These are phyloP conservation scores for Trematomus bernacchii DNA, from an alignment of 2,797 vertebrate species.

Conservation along the genomic window DNA sequence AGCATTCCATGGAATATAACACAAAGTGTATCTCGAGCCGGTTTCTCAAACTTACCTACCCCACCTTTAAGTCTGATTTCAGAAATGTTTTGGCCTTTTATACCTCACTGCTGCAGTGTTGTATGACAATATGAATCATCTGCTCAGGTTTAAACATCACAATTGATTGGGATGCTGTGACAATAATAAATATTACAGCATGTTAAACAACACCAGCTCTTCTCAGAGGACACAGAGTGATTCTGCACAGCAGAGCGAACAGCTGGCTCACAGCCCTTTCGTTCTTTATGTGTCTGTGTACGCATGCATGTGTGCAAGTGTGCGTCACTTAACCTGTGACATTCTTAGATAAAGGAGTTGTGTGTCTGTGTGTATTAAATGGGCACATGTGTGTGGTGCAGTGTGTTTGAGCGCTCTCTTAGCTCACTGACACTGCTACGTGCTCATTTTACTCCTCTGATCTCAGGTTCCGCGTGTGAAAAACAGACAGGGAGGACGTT, in stretches of 20 bases:
- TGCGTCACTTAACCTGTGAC: slow-evolving; percentile 59
- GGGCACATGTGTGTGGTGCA: slow-evolving; percentile 25
- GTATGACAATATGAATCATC: slow-evolving; percentile 14
- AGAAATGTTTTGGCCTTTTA: slow-evolving; percentile 1
- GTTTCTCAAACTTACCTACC: too few relatives aligned
- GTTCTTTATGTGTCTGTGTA: slow-evolving; percentile 34
- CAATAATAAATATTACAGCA: slow-evolving; percentile 61
- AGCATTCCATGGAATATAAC: too few relatives aligned
- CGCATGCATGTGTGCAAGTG: slow-evolving; percentile 29
- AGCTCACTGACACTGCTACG: slow-evolving; percentile 63
- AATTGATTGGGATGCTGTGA: slow-evolving; percentile 42
- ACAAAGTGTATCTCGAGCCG: too few relatives aligned
- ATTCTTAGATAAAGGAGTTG: slow-evolving; percentile 51
- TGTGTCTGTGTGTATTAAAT: slow-evolving; percentile 35
- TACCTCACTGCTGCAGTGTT: slow-evolving; percentile 7
- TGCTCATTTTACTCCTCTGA: slow-evolving; percentile 84
- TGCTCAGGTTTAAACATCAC: slow-evolving; percentile 42
- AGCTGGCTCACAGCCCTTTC: slow-evolving; percentile 64
- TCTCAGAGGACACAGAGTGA: slow-evolving; percentile 63
- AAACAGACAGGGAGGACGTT: slow-evolving; percentile 82
- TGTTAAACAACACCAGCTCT: slow-evolving; percentile 73
- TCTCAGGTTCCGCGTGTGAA: slow-evolving; percentile 88
- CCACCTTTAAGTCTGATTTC: slow-evolving; percentile 19
- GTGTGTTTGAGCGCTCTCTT: slow-evolving; percentile 28
- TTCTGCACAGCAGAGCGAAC: slow-evolving; percentile 66